Evolutionary conservation across 2,797 vertebrate species (phyloP).

Genomic region (Enteromius fasciolatus): DNA sequence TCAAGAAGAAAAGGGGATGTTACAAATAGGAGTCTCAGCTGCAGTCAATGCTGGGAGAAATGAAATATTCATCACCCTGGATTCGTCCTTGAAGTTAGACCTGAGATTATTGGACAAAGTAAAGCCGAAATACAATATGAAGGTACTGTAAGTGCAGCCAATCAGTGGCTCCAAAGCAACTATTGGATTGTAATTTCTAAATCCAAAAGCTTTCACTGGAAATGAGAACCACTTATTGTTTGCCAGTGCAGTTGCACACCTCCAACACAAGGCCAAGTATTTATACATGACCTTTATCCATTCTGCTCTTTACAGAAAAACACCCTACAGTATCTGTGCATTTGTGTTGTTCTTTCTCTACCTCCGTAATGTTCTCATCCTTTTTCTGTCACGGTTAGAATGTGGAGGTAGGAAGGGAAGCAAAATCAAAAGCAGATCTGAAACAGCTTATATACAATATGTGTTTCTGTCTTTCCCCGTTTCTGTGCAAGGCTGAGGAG

Average conservation of each 20-base stretch:
- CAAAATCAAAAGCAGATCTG: slow-evolving; percentile 2
- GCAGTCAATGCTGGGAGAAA: slow-evolving; percentile 18
- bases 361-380: not conserved
- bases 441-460: not conserved
- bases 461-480: slow-evolving; percentile 22
- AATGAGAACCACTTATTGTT: not conserved
- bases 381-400: slow-evolving; percentile 1
- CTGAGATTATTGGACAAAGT: slow-evolving; percentile 43
- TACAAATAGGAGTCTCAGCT: slow-evolving; percentile 12
- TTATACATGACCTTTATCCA: slow-evolving; percentile 15
- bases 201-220: slow-evolving; percentile 23
- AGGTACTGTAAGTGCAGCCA: slow-evolving; percentile 15
- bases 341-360: not conserved
- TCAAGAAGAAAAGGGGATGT: not conserved
- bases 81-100: slow-evolving; percentile 43
- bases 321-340: not conserved
- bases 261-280: slow-evolving; percentile 3
- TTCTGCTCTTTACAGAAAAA: slow-evolving; percentile 13
- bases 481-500: slow-evolving; percentile 23
- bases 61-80: slow-evolving; percentile 56
- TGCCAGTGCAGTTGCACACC: slow-evolving; percentile 9
- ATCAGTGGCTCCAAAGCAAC: not conserved
- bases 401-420: not conserved
- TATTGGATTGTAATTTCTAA: slow-evolving; percentile 13
- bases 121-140: slow-evolving; percentile 28